Evolutionary conservation across 2,113 vertebrate genomes (phyloP).

Genomic region (Leptodactylus fuscus): DNA sequence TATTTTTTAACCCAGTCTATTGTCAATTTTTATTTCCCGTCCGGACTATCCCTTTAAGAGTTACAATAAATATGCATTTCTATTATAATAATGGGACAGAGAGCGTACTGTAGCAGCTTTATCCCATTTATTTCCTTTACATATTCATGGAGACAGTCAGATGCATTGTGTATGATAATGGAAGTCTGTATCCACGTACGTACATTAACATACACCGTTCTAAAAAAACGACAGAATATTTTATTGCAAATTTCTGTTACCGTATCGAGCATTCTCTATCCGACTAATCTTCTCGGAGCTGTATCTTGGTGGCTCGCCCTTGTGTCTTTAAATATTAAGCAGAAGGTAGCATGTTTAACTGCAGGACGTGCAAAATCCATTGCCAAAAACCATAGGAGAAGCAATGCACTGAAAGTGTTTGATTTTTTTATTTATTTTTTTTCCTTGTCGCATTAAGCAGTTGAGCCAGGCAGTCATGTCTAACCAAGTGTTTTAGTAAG

Average conservation of each 20-base stretch:
- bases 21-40: too few species aligned
- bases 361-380: slow-evolving; percentile 14
- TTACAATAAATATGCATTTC: too few species aligned
- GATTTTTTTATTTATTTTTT: slow-evolving; percentile 24
- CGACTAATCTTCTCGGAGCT: not conserved
- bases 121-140: not conserved
- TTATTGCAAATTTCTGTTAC: not conserved
- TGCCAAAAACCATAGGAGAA: slow-evolving; percentile 30
- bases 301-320: not conserved
- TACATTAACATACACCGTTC: not conserved
- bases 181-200: not conserved
- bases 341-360: slow-evolving; percentile 25
- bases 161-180: not conserved
- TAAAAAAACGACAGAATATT: not conserved
- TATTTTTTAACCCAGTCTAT: too few species aligned
- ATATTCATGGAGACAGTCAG: not conserved
- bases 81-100: too few species aligned
- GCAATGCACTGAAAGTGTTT: not conserved
- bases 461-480: slow-evolving; percentile 57
- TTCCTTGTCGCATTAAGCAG: slow-evolving; percentile 50
- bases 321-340: slow-evolving; percentile 28
- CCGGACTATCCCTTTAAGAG: too few species aligned
- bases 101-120: too few species aligned
- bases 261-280: too few species aligned
- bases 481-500: slow-evolving; percentile 60